Evolutionary conservation across 2,888 invertebrate genomes (phyloP).

Genomic region (Lasioglossum zephyrum): DNA sequence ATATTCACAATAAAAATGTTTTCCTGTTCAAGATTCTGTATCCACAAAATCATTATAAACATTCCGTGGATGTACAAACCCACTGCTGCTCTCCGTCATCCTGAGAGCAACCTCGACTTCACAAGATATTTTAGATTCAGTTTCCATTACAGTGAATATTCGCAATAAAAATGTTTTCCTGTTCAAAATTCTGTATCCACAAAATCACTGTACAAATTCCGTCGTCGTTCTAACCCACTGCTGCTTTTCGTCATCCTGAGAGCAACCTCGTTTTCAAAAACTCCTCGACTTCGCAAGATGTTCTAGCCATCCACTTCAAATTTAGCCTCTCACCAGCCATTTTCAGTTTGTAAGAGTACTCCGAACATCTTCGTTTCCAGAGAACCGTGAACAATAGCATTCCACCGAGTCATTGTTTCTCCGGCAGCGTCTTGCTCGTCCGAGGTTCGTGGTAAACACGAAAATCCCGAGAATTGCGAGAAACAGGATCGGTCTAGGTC

Average conservation of each 20-base stretch:
- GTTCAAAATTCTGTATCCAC: background rate
- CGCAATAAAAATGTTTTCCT: background rate
- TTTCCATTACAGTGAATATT: background rate
- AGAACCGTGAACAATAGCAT: constrained; percentile 11
- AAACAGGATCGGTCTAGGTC: constrained; percentile 47
- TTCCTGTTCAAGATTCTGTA: too few relatives aligned
- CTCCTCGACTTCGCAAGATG: background rate
- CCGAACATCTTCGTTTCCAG: background rate
- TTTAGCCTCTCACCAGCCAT: background rate
- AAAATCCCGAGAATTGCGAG: constrained; percentile 35
- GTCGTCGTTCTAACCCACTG: background rate
- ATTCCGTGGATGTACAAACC: too few relatives aligned
- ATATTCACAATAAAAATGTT: too few relatives aligned
- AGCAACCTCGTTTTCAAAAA: background rate
- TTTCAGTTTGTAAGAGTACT: background rate
- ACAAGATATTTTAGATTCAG: too few relatives aligned
- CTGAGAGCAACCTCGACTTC: too few relatives aligned
- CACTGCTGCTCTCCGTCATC: too few relatives aligned
- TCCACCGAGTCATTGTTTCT: constrained; percentile 1
- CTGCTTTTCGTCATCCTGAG: background rate
- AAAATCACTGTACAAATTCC: background rate
- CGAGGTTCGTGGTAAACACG: background rate
- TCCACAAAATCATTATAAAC: too few relatives aligned
- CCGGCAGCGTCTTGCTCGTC: background rate
- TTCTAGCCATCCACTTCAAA: background rate